These are phyloP conservation scores for Caenorhabditis uteleia DNA, from an alignment of 2,888 invertebrate species.

Conservation along the genomic window DNA sequence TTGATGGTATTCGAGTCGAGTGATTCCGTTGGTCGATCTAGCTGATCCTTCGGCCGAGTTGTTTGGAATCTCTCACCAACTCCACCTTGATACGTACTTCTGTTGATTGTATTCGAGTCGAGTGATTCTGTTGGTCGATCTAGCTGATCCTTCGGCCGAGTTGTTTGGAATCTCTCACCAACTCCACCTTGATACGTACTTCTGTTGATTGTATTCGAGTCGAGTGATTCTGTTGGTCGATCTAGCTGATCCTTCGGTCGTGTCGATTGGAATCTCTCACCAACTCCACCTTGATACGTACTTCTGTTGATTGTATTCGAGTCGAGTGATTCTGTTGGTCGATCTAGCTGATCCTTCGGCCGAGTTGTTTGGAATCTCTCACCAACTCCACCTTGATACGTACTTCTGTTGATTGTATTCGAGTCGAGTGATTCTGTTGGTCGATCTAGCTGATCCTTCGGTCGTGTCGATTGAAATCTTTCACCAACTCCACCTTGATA, in stretches of 20 bases:
- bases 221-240: slow-evolving; percentile 5
- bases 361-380: slow-evolving; percentile 7
- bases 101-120: slow-evolving; percentile 7
- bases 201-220: slow-evolving; percentile 9
- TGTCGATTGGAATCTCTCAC: slow-evolving; percentile 7
- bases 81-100: slow-evolving; percentile 14
- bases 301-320: slow-evolving; percentile 9
- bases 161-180: slow-evolving; percentile 9
- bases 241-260: slow-evolving; percentile 12
- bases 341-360: slow-evolving; percentile 9
- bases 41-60: slow-evolving; percentile 8
- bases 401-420: slow-evolving; percentile 8
- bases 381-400: slow-evolving; percentile 11
- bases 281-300: slow-evolving; percentile 15
- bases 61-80: slow-evolving; percentile 10
- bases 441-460: slow-evolving; percentile 6
- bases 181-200: slow-evolving; percentile 13
- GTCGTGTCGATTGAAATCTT: slow-evolving; percentile 4
- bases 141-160: slow-evolving; percentile 10
- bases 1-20: slow-evolving; percentile 10
- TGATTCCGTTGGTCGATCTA: slow-evolving; percentile 8
- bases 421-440: slow-evolving; percentile 7
- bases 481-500: slow-evolving; percentile 10
- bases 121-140: slow-evolving; percentile 9
- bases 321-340: slow-evolving; percentile 7